A percentile compares a stretch with the other conserved stretches of the same genome.
phyloP scores from a whole-genome alignment of 2,888 invertebrate species.

The Chaetogeoica ovagalla region DNA sequence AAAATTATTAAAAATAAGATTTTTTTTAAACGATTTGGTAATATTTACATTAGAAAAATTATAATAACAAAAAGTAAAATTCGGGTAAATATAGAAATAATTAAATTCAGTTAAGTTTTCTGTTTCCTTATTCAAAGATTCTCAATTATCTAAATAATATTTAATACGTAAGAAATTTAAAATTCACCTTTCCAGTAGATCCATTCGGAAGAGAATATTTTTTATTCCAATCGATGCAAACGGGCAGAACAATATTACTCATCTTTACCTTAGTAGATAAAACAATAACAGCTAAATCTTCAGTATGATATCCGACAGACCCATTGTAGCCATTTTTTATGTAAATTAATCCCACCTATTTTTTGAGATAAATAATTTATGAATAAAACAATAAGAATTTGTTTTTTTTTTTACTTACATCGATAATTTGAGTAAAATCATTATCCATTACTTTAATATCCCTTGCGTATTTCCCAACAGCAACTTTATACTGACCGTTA shows the following conservation, averaged over 20 bases:
- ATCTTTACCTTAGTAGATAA: constrained; percentile 1
- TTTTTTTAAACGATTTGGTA: background rate
- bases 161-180: background rate
- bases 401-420: constrained; percentile 21
- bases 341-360: constrained; percentile 9
- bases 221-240: constrained; percentile 12
- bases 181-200: constrained; percentile 28
- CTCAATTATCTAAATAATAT: background rate
- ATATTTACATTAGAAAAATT: too few species aligned
- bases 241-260: constrained; percentile 11
- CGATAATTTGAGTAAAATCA: constrained; percentile 22
- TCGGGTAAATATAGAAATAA: background rate
- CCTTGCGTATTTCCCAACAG: constrained; percentile 36
- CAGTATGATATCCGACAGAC: background rate
- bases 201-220: background rate
- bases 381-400: background rate
- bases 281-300: constrained; percentile 25
- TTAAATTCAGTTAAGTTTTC: too few species aligned
- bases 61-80: background rate
- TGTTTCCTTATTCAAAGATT: background rate
- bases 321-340: constrained; percentile 9
- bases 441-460: constrained; percentile 17
- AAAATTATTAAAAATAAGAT: background rate
- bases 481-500: constrained; percentile 25
- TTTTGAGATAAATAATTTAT: background rate